A percentile compares a stretch with the other conserved stretches of the same genome.
phyloP scores from a whole-genome alignment of 2,113 vertebrate genomes.

The Delphinapterus leucas region DNA sequence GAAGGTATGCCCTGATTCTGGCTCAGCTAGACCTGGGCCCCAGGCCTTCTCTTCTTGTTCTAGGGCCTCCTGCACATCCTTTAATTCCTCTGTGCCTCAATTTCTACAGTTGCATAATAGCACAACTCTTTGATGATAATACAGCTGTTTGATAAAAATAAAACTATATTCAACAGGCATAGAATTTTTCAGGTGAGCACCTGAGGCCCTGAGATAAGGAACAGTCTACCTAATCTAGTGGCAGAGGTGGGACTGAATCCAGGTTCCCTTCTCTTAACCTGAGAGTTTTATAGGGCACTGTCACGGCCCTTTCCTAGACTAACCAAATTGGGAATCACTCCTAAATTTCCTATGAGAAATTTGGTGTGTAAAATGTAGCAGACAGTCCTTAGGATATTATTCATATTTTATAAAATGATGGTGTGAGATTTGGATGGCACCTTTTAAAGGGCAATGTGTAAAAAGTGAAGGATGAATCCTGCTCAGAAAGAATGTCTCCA shows the following conservation, averaged over 20 bases:
- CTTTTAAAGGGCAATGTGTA: neutral
- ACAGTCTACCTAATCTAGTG: neutral
- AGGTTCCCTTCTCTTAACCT: too few relatives aligned
- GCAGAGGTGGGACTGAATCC: neutral
- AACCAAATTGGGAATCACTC: neutral
- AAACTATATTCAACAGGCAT: neutral
- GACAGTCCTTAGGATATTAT: neutral
- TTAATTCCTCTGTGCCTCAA: neutral
- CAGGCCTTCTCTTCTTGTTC: neutral
- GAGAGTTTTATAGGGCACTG: rapidly evolving
- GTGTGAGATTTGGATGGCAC: neutral
- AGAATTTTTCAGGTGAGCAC: neutral
- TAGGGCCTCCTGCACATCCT: neutral
- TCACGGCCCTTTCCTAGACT: neutral
- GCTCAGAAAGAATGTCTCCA: rapidly evolving
- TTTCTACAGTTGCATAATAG: neutral
- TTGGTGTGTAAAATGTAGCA: neutral
- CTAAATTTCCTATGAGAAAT: neutral
- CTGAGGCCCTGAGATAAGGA: too few relatives aligned
- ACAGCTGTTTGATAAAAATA: neutral
- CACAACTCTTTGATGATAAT: neutral
- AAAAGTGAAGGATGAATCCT: neutral
- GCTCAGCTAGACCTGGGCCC: neutral
- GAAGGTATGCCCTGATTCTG: too few relatives aligned
- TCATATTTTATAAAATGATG: neutral